Percentiles rank a stretch among this genome's conserved stretches.
Conservation (phyloP, 2,888 invertebrate species). For the Leptothorax acervorum region DNA sequence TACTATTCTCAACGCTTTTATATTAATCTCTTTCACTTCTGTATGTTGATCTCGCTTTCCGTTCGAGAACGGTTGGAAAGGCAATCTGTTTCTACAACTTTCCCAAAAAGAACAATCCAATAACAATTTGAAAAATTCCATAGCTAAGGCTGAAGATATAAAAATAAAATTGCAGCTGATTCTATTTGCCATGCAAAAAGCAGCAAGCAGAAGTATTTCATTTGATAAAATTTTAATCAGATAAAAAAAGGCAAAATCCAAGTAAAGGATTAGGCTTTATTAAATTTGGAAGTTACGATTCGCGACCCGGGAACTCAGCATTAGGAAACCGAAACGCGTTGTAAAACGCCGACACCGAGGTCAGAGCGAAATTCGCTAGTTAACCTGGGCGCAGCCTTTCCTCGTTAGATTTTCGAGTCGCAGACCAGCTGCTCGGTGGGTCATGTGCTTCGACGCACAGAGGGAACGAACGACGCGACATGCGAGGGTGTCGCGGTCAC, state of each 20-base stretch:
- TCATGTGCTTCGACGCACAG: conserved; percentile 66
- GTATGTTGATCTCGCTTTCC: background rate
- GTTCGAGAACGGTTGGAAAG: background rate
- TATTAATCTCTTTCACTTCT: too few species aligned
- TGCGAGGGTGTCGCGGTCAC: conserved; percentile 40
- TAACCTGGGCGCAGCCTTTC: conserved; percentile 64
- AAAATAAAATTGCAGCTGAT: background rate
- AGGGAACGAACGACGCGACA: conserved; percentile 58
- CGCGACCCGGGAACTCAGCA: background rate
- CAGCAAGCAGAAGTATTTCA: conserved; percentile 1
- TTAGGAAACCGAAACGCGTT: conserved; percentile 39
- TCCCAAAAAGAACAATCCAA: background rate
- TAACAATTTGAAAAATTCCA: background rate
- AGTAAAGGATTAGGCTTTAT: background rate
- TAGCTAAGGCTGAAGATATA: background rate
- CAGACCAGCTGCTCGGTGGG: conserved; percentile 85
- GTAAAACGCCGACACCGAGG: conserved; percentile 59
- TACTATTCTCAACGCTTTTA: too few species aligned
- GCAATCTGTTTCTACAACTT: background rate
- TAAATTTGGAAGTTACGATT: conserved; percentile 3
- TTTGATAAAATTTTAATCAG: background rate
- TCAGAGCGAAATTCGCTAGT: conserved; percentile 49
- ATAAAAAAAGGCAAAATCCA: background rate
- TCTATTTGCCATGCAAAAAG: background rate
- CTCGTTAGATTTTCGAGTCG: conserved; percentile 72